These are phyloP conservation scores for Thereva nobilitata DNA, from an alignment of 2,888 invertebrate species.

Conservation along the genomic window DNA sequence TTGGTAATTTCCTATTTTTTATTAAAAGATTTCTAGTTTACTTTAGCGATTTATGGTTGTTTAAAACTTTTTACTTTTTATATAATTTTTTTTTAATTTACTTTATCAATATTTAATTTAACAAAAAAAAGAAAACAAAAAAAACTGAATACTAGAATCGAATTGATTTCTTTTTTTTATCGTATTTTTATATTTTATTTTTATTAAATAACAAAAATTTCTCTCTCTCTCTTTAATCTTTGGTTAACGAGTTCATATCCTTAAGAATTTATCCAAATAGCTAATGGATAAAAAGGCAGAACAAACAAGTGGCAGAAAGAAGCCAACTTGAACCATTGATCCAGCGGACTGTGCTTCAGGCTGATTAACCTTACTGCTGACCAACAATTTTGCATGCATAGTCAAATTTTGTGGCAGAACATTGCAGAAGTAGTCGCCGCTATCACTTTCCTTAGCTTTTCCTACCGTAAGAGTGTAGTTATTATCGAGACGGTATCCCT, in stretches of 20 bases:
- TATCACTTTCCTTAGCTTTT: conserved; percentile 46
- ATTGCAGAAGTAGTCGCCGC: conserved; percentile 47
- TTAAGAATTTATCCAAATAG: conserved; percentile 19
- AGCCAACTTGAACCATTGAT: not conserved
- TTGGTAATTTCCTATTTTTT: too few species aligned
- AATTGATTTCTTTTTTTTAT: too few species aligned
- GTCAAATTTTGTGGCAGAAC: conserved; percentile 45
- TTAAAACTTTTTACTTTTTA: too few species aligned
- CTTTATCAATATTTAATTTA: too few species aligned
- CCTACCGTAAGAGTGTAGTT: conserved; percentile 47
- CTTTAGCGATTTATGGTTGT: too few species aligned
- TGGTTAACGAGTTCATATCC: conserved; percentile 25
- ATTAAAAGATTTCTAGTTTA: too few species aligned
- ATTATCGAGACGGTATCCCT: conserved; percentile 45
- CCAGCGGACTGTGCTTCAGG: conserved; percentile 45
- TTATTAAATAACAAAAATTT: conserved; percentile 12
- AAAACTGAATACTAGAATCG: too few species aligned
- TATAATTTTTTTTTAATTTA: too few species aligned
- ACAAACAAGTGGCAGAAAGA: not conserved
- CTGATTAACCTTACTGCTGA: conserved; percentile 47
- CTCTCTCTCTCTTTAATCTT: conserved; percentile 17
- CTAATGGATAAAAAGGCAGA: conserved; percentile 1
- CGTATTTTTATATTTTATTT: too few species aligned
- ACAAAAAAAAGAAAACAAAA: too few species aligned
- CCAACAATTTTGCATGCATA: conserved; percentile 43